Evolutionary conservation across 35 echinoderm and acorn worm species (phyloP).

Genomic region (Hemicentrotus pulcherrimus): DNA sequence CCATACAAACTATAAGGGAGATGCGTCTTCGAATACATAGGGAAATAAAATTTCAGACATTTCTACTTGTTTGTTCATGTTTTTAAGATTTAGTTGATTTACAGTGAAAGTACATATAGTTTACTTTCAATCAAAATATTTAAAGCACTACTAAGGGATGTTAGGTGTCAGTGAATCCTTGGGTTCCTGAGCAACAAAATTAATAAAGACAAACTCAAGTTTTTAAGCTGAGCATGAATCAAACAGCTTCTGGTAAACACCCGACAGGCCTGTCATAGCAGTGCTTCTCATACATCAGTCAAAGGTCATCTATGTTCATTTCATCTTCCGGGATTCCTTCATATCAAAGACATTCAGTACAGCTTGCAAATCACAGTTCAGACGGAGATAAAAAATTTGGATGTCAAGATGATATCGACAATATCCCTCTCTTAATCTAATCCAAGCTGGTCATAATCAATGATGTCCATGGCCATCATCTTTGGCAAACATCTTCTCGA

Average conservation of each 20-base stretch:
- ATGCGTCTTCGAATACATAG: too few relatives aligned
- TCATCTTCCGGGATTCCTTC: neutral
- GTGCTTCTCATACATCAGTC: neutral
- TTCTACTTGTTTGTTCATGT: too few relatives aligned
- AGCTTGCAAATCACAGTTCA: constrained; percentile 50
- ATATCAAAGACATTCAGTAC: neutral
- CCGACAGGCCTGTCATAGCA: neutral
- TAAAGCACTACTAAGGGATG: too few relatives aligned
- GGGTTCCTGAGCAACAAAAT: too few relatives aligned
- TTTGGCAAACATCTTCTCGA: constrained; percentile 70
- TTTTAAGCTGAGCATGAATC: neutral
- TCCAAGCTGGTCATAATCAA: constrained; percentile 4
- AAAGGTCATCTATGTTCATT: neutral
- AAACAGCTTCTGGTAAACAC: neutral
- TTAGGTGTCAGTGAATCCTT: too few relatives aligned
- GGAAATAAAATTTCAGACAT: too few relatives aligned
- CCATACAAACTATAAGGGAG: too few relatives aligned
- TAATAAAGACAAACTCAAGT: too few relatives aligned
- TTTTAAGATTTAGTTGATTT: too few relatives aligned
- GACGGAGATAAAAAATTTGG: neutral
- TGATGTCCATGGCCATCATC: constrained; percentile 77
- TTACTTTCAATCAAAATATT: too few relatives aligned
- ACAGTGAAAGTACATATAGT: too few relatives aligned
- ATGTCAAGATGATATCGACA: neutral
- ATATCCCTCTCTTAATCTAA: neutral